Conservation (phyloP, 2,888 invertebrate species). For the Temnothorax rugatulus region DNA sequence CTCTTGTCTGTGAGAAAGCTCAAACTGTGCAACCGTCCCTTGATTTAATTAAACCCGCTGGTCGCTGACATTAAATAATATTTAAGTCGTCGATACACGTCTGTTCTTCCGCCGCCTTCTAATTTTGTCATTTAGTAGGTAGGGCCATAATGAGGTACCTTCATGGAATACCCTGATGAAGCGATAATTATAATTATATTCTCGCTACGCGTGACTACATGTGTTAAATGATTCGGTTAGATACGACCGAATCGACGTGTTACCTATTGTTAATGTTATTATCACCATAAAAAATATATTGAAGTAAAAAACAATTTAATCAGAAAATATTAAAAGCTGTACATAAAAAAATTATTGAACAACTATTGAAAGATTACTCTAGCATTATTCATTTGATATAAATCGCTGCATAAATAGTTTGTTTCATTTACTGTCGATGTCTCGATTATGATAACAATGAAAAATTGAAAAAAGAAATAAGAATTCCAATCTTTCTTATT, state of each 20-base stretch:
- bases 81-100: slow-evolving; percentile 33
- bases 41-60: slow-evolving; percentile 42
- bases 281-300: neutral
- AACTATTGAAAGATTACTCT: neutral
- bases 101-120: slow-evolving; percentile 26
- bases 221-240: slow-evolving; percentile 16
- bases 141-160: slow-evolving; percentile 22
- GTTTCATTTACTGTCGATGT: neutral
- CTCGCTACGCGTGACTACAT: neutral
- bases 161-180: slow-evolving; percentile 28
- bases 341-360: neutral
- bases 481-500: neutral
- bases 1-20: neutral
- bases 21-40: neutral
- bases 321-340: neutral
- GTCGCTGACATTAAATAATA: slow-evolving; percentile 31
- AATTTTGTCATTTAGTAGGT: slow-evolving; percentile 47
- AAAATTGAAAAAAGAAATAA: neutral
- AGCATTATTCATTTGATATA: neutral
- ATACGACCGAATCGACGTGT: neutral
- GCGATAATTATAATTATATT: slow-evolving; percentile 41
- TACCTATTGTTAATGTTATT: neutral
- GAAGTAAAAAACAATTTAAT: neutral
- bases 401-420: neutral
- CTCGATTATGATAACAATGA: neutral